These are phyloP conservation scores for Drosophila emarginata DNA, from an alignment of 2,888 invertebrate genomes.

Conservation along the genomic window DNA sequence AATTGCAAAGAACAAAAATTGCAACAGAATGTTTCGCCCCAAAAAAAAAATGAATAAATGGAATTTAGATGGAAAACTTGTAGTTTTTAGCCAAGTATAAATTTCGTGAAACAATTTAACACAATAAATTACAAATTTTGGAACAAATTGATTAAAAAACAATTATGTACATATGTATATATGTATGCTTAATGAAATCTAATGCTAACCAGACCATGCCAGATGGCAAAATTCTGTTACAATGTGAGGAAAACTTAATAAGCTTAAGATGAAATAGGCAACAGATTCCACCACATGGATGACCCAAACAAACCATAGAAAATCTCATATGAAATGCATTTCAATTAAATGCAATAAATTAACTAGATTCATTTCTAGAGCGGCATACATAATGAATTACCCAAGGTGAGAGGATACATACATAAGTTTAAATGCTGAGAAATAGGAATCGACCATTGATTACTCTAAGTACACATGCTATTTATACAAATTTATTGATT, in stretches of 20 bases:
- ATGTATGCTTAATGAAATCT: background rate
- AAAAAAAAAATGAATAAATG: too few species aligned
- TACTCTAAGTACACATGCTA: too few species aligned
- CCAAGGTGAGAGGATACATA: constrained; percentile 9
- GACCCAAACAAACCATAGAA: constrained; percentile 4
- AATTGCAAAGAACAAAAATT: background rate
- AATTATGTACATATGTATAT: background rate
- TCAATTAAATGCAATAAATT: constrained; percentile 63
- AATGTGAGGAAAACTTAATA: constrained; percentile 43
- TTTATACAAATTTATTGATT: too few species aligned
- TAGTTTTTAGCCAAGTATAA: too few species aligned
- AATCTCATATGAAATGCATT: constrained; percentile 44
- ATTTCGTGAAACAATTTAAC: too few species aligned
- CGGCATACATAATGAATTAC: constrained; percentile 51
- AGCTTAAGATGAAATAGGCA: constrained; percentile 33
- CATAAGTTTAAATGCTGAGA: background rate
- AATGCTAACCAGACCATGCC: constrained; percentile 12
- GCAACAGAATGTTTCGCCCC: background rate
- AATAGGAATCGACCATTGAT: too few species aligned
- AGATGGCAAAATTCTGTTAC: constrained; percentile 13
- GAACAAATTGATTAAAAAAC: background rate
- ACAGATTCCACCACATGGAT: constrained; percentile 16
- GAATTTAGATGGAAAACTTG: too few species aligned
- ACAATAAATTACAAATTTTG: too few species aligned
- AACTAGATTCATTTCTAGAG: constrained; percentile 24